phyloP scores from a whole-genome alignment of 2,797 vertebrate species.

The Malacoraja senta region DNA sequence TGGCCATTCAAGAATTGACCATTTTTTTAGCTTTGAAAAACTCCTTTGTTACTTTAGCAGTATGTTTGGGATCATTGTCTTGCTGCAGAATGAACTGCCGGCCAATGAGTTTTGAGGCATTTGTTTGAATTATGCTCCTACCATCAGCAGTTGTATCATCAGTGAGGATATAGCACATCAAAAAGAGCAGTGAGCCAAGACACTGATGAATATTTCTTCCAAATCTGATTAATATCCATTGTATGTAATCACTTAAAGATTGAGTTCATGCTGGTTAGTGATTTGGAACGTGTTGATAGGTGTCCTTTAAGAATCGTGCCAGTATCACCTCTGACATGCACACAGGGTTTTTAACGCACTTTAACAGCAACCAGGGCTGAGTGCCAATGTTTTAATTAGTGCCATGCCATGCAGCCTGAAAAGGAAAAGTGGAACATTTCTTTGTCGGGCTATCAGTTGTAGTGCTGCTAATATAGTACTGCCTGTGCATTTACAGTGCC shows the following conservation, averaged over 20 bases:
- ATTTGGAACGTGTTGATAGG: background rate
- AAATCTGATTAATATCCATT: background rate
- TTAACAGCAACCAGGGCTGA: background rate
- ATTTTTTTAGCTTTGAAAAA: no score
- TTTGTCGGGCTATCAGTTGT: background rate
- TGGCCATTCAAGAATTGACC: no score
- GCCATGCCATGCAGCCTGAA: background rate
- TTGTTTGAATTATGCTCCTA: no score
- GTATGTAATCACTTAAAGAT: background rate
- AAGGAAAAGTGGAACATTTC: background rate
- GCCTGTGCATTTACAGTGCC: no score
- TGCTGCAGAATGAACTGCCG: no score
- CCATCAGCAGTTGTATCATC: no score
- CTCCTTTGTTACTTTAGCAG: no score
- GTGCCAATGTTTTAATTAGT: background rate
- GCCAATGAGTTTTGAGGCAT: no score
- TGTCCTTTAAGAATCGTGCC: background rate
- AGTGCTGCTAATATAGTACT: background rate
- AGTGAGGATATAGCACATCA: background rate
- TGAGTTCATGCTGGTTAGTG: background rate
- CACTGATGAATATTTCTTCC: background rate
- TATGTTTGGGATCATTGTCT: no score
- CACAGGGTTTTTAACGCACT: background rate
- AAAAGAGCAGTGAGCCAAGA: background rate
- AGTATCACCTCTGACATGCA: background rate